Evolutionary conservation across 2,797 vertebrate genomes (phyloP).

Genomic region (Basileuterus tristriatus): DNA sequence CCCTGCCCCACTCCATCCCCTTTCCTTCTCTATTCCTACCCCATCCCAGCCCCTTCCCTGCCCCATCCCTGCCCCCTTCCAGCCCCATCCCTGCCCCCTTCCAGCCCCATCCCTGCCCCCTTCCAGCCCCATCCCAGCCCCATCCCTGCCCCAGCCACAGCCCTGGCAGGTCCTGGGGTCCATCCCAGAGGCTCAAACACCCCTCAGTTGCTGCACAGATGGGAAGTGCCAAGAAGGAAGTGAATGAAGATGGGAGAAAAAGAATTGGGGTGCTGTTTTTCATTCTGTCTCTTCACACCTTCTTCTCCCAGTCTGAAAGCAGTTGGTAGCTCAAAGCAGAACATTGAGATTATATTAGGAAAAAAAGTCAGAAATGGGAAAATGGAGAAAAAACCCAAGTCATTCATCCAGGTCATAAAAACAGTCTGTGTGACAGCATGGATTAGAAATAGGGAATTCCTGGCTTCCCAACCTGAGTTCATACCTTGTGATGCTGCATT

Average conservation of each 20-base stretch:
- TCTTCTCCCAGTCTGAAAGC: not conserved
- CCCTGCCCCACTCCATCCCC: not conserved
- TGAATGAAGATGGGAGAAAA: not conserved
- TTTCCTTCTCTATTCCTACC: not conserved
- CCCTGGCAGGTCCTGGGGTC: not conserved
- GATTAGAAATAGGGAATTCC: constrained; percentile 23
- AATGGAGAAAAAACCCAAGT: not conserved
- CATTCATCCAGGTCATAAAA: not conserved
- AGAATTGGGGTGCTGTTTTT: not conserved
- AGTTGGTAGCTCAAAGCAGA: not conserved
- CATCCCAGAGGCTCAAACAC: not conserved
- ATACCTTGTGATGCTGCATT: constrained; percentile 7
- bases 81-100: not conserved
- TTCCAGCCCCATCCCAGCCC: too few relatives aligned
- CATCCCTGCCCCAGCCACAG: not conserved
- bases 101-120: not conserved
- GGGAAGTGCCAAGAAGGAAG: not conserved
- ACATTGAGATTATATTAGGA: not conserved
- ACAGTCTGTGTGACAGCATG: not conserved
- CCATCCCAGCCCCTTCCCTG: not conserved
- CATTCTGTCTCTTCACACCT: rapidly evolving
- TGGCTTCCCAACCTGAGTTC: not conserved
- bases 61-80: not conserved
- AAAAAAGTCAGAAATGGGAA: not conserved
- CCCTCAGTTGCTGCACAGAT: not conserved